These are phyloP conservation scores for Tetragonula carbonaria DNA, from an alignment of 2,888 invertebrate genomes.

Conservation along the genomic window DNA sequence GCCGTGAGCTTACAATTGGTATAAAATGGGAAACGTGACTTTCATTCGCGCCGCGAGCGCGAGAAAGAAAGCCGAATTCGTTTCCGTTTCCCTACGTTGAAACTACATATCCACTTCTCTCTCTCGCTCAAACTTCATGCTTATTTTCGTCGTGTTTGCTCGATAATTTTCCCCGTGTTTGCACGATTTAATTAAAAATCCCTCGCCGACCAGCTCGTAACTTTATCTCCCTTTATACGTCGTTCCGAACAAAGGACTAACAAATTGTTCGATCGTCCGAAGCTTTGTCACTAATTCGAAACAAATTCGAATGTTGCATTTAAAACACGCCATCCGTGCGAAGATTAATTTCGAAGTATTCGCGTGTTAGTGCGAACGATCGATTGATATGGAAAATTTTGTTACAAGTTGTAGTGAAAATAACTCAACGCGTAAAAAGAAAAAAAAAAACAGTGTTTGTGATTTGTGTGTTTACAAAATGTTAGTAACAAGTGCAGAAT, in stretches of 20 bases:
- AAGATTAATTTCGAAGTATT: neutral
- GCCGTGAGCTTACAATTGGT: constrained; percentile 30
- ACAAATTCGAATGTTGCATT: constrained; percentile 2
- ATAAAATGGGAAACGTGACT: constrained; percentile 54
- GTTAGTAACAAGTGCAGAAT: too few relatives aligned
- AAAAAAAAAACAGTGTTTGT: too few relatives aligned
- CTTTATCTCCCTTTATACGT: constrained; percentile 25
- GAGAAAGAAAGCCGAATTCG: constrained; percentile 25
- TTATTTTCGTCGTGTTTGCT: constrained; percentile 46
- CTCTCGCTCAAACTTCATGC: constrained; percentile 10
- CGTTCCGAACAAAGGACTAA: neutral
- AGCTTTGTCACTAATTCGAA: neutral
- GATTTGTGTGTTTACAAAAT: too few relatives aligned
- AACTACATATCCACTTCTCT: too few relatives aligned
- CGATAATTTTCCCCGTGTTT: constrained; percentile 46
- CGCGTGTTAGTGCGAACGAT: neutral
- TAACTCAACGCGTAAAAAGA: too few relatives aligned
- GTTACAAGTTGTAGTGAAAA: too few relatives aligned
- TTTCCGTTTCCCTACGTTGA: neutral
- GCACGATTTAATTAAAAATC: constrained; percentile 53
- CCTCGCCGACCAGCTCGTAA: constrained; percentile 5
- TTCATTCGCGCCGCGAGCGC: constrained; percentile 25
- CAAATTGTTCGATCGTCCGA: constrained; percentile 21
- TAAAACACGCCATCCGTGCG: neutral
- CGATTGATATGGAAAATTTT: neutral